Percentiles rank a stretch among this genome's conserved stretches.
These are phyloP conservation scores for Vireo altiloquus DNA, from an alignment of 2,113 vertebrate species.

Conservation along the genomic window DNA sequence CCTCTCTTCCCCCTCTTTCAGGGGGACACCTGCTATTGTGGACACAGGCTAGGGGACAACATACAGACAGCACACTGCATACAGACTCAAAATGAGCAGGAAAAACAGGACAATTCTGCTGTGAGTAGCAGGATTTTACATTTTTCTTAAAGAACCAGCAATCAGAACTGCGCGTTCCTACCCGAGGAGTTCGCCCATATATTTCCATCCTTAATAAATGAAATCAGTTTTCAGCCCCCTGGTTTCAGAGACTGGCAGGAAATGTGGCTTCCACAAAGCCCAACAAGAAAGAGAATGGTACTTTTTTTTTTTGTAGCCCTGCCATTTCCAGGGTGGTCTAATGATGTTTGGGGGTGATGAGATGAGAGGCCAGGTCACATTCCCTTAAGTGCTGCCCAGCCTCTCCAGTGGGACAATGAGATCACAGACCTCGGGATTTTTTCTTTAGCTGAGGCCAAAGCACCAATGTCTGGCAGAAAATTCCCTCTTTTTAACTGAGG, in stretches of 20 bases:
- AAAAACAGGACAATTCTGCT: background rate
- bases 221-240: background rate
- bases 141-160: background rate
- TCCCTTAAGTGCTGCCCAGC: background rate
- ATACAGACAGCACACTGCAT: background rate
- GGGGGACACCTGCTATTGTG: accelerated
- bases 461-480: background rate
- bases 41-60: background rate
- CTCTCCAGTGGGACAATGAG: background rate
- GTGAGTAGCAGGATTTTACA: background rate
- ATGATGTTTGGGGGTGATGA: background rate
- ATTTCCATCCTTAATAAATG: background rate
- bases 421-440: background rate
- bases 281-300: background rate
- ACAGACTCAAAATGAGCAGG: background rate
- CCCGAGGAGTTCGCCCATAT: background rate
- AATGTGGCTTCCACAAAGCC: background rate
- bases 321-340: background rate
- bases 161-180: background rate
- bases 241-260: background rate
- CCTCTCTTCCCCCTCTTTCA: background rate
- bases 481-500: background rate
- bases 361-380: background rate
- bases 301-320: background rate
- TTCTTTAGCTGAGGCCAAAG: background rate